Evolutionary conservation across 1,140 invertebrate species (phyloP), one percentile per base, ranked within the genome.

Genomic region (Scaptodrosophila lebanonensis): DNA sequence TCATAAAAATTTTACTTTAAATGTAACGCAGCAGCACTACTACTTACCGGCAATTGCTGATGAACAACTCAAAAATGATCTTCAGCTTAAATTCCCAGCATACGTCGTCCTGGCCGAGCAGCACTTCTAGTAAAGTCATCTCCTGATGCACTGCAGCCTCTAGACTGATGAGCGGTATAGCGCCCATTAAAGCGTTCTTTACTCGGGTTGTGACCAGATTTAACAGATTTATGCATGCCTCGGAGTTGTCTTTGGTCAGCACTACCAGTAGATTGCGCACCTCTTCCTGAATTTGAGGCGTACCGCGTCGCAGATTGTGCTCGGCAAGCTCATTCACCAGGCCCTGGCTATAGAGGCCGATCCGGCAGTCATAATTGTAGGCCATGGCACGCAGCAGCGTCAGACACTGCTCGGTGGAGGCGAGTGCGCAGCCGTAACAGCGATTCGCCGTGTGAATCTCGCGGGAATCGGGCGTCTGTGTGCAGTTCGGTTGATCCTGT

Each of bases 81-180:
- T 95, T 91, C 0, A 98, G 87, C 82, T 97, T 94, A 48, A 94
- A 92, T 86, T 98, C 97, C 97, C 97, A 99, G 86, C 97, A 98
- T 0, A 93, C 92, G 72, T 99, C 97, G 79, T 98, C 95, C 63
- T 96, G 95, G 64, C 96, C 93, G 0, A 98, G 91, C 5, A 97
- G 90, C 1, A 93, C 93, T 0, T 95, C 94, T 16, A 99, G 87
- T 1, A 99, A 86, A 2, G 95, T 91, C 84, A 99, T 96, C 88
- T 97, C 95, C 84, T 96, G 93, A 30, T 96, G 87, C 49, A 95
- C 90, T 47, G 95, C 90, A 56, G 93, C 88, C 73, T 94, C 93
- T 71, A 95, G 83, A 77, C 95, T 94, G 4, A 92, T 90, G n/a
- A 69, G 86, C 83, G 86, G 86, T 45, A 87, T 83, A 1, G 77